Evolutionary conservation across 2,888 invertebrate genomes (phyloP).

Genomic region (Amphipyra tragopoginis): DNA sequence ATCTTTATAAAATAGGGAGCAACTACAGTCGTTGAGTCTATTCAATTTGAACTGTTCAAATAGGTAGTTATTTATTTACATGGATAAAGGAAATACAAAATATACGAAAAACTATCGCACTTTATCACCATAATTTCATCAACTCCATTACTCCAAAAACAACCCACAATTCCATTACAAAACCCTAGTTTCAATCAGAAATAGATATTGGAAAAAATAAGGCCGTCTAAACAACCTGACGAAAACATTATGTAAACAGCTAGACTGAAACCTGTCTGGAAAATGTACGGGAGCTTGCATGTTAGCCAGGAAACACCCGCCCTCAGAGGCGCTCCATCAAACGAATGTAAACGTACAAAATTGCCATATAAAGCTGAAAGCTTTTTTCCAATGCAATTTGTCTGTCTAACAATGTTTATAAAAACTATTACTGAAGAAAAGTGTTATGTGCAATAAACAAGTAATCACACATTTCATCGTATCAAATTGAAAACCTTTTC

Average conservation of each 20-base stretch:
- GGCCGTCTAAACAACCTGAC: constrained; percentile 21
- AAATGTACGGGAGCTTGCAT: constrained; percentile 52
- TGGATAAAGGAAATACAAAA: no score
- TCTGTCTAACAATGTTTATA: constrained; percentile 22
- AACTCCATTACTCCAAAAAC: neutral
- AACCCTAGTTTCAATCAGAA: constrained; percentile 10
- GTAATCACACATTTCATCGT: neutral
- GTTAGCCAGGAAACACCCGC: constrained; percentile 32
- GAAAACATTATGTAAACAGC: constrained; percentile 53
- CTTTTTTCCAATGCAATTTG: constrained; percentile 43
- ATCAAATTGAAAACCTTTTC: no score
- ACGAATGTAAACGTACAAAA: constrained; percentile 45
- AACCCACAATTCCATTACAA: constrained; percentile 4
- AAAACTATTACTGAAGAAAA: constrained; percentile 4
- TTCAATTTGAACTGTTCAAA: no score
- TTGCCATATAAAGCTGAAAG: constrained; percentile 41
- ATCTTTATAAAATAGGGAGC: no score
- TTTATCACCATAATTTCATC: neutral
- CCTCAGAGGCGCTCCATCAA: constrained; percentile 11
- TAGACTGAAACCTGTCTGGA: constrained; percentile 51
- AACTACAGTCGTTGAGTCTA: no score
- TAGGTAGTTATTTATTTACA: no score
- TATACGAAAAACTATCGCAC: neutral
- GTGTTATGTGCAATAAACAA: neutral
- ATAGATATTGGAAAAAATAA: constrained; percentile 36